Evolutionary conservation across 2,888 invertebrate genomes (phyloP).

Genomic region (Argynnis bischoffii): DNA sequence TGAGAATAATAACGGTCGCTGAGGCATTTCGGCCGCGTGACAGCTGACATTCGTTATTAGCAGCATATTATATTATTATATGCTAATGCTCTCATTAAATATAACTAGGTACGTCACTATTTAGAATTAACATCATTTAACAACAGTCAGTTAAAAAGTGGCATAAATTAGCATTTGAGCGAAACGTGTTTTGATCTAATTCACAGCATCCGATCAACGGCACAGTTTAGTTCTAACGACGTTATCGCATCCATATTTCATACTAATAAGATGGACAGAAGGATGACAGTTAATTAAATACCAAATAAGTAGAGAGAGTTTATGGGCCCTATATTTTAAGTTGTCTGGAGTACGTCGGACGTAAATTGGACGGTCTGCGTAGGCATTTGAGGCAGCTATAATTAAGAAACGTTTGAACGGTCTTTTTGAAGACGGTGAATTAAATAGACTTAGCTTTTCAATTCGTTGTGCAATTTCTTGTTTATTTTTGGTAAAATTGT

Average conservation of each 20-base stretch:
- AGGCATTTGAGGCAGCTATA: slow-evolving; percentile 25
- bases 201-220: slow-evolving; percentile 15
- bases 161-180: too few species aligned
- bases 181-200: slow-evolving; percentile 11
- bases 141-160: too few species aligned
- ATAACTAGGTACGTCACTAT: too few species aligned
- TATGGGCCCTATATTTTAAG: slow-evolving; percentile 32
- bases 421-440: slow-evolving; percentile 19
- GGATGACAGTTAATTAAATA: slow-evolving; percentile 41
- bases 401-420: slow-evolving; percentile 29
- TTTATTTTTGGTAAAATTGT: not conserved
- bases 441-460: slow-evolving; percentile 14
- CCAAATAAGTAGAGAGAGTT: slow-evolving; percentile 33
- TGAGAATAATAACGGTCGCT: too few species aligned
- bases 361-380: slow-evolving; percentile 27
- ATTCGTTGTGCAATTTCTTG: slow-evolving; percentile 2
- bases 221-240: slow-evolving; percentile 25
- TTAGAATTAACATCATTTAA: too few species aligned
- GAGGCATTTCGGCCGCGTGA: too few species aligned
- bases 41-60: too few species aligned
- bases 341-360: slow-evolving; percentile 20
- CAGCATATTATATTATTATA: too few species aligned
- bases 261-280: slow-evolving; percentile 38
- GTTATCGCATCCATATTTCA: slow-evolving; percentile 30
- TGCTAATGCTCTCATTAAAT: too few species aligned